These are phyloP conservation scores for Eutolmus rufibarbis DNA, from an alignment of 2,888 invertebrate species.

Conservation along the genomic window DNA sequence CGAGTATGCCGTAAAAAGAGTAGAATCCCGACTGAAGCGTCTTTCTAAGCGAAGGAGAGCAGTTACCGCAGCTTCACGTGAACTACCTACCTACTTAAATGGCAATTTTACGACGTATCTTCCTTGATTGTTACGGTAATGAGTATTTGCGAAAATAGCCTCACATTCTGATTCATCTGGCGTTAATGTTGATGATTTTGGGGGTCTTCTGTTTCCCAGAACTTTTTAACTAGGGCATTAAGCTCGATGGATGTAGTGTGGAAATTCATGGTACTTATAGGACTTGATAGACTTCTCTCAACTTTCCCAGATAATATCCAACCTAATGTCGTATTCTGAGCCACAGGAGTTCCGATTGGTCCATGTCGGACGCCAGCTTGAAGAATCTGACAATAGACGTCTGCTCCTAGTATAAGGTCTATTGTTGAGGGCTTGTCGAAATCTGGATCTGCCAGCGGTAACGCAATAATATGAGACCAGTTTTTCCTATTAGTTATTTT, in stretches of 20 bases:
- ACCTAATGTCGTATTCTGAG: not conserved
- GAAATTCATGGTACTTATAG: not conserved
- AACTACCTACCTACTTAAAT: not conserved
- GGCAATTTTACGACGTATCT: not conserved
- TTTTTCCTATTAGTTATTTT: no score
- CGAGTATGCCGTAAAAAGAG: not conserved
- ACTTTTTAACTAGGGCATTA: no score
- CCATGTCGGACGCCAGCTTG: not conserved
- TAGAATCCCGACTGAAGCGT: not conserved
- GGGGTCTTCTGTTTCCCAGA: no score
- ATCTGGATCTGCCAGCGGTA: no score
- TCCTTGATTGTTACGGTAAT: not conserved
- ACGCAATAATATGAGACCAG: no score
- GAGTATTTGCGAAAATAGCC: not conserved
- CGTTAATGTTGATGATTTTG: not conserved
- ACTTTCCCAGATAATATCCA: not conserved
- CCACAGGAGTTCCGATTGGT: not conserved
- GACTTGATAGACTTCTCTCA: not conserved
- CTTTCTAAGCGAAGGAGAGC: not conserved
- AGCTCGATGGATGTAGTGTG: not conserved
- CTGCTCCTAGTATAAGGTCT: no score
- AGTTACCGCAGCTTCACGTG: not conserved
- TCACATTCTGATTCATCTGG: constrained; percentile 1
- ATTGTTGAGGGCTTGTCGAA: no score
- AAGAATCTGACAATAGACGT: no score